phyloP scores from a whole-genome alignment of 2,797 vertebrate species.

The Silurus lanzhouensis region DNA sequence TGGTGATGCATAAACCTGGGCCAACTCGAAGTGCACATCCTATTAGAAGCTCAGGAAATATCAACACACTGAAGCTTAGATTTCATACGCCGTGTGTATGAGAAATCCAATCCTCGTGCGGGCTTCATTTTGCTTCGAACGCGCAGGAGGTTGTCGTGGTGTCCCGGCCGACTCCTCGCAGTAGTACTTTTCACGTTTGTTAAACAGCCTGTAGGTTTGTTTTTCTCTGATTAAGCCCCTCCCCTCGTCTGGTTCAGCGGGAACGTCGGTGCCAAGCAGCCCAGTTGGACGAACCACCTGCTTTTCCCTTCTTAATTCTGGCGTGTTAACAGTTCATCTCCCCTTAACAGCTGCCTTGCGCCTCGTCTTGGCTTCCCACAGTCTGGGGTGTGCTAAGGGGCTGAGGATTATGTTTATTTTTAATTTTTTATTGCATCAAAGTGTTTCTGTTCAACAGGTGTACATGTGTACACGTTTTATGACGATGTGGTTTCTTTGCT shows the following conservation, averaged over 20 bases:
- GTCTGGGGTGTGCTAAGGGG: not conserved
- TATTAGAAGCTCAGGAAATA: not conserved
- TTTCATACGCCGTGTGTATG: not conserved
- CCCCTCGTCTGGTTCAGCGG: not conserved
- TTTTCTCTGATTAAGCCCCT: slow-evolving; percentile 15
- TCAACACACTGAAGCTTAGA: not conserved
- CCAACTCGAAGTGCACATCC: not conserved
- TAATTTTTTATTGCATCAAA: slow-evolving; percentile 1
- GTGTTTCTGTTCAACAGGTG: slow-evolving; percentile 20
- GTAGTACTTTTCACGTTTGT: slow-evolving; percentile 23
- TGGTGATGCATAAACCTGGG: not conserved
- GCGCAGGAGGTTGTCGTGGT: not conserved
- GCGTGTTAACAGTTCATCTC: slow-evolving; percentile 61
- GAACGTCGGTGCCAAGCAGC: slow-evolving; percentile 34
- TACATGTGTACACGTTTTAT: not conserved
- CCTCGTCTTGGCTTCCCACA: slow-evolving; percentile 1
- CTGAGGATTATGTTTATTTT: slow-evolving; percentile 12
- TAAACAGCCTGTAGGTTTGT: slow-evolving; percentile 40
- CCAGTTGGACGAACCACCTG: slow-evolving; percentile 56
- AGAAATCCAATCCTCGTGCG: not conserved
- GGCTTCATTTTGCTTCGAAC: not conserved
- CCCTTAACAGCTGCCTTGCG: slow-evolving; percentile 63
- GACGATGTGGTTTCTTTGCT: slow-evolving; percentile 44
- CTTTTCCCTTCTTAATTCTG: slow-evolving; percentile 68
- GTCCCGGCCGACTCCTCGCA: not conserved